Percentiles rank a stretch among this genome's conserved stretches.
Conservation (phyloP, 1,140 invertebrate species). For the Melitaea cinxia region DNA sequence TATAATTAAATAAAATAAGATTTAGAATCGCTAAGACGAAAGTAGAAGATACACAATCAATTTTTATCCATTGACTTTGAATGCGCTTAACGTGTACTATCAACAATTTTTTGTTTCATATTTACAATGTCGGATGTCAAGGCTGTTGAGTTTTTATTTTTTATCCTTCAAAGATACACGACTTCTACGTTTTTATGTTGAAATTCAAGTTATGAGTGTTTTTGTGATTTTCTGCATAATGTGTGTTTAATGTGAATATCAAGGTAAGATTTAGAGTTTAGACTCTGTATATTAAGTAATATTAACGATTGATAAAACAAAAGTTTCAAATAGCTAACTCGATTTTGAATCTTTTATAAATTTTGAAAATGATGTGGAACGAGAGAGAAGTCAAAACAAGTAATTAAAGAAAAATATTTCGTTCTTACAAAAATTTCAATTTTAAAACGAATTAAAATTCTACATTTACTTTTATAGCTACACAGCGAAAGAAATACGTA, state of each 20-base stretch:
- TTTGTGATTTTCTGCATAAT: no score
- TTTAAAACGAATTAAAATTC: no score
- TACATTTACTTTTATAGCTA: no score
- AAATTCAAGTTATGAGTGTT: neutral
- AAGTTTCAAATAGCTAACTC: neutral
- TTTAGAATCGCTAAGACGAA: neutral
- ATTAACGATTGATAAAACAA: no score
- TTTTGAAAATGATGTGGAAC: no score
- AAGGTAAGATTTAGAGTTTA: no score
- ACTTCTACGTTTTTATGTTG: neutral
- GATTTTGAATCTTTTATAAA: no score
- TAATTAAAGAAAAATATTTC: no score
- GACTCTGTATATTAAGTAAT: no score
- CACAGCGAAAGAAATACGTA: no score
- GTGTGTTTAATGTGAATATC: neutral
- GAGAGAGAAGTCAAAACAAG: neutral
- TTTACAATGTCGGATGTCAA: neutral
- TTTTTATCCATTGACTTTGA: constrained; percentile 12
- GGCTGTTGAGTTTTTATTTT: constrained; percentile 1
- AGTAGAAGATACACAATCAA: neutral
- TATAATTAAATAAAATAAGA: neutral
- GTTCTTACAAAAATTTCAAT: no score
- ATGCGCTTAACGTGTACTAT: constrained; percentile 10
- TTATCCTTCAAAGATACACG: neutral
- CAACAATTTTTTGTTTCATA: constrained; percentile 5